phyloP scores from a whole-genome alignment of 2,797 vertebrate species.

The Centropyge bicolor region DNA sequence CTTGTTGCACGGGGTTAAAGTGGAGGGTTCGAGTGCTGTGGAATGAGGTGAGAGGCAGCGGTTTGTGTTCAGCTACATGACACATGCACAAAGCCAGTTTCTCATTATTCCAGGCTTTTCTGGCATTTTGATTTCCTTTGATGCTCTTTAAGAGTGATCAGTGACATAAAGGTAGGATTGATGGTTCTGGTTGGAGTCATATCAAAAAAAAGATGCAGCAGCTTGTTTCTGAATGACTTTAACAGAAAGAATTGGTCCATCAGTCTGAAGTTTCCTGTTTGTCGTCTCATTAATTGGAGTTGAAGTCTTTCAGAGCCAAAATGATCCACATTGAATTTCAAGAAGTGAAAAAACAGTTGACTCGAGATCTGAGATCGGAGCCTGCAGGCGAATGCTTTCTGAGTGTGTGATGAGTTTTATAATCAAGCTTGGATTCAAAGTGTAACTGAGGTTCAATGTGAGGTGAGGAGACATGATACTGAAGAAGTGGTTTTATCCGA shows the following conservation, averaged over 20 bases:
- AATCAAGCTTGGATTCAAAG: not conserved
- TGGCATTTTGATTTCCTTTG: not conserved
- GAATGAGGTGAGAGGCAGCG: constrained; percentile 17
- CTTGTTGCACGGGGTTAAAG: constrained; percentile 35
- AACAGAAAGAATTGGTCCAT: not conserved
- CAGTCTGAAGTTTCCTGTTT: constrained; percentile 8
- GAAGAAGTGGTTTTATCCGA: constrained; percentile 7
- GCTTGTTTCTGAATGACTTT: accelerated
- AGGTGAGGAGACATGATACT: constrained; percentile 2
- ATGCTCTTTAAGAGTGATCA: too few relatives aligned
- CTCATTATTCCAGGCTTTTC: not conserved
- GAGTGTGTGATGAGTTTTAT: not conserved
- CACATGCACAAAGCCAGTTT: constrained; percentile 17
- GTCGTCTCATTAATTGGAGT: constrained; percentile 35
- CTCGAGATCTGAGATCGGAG: not conserved
- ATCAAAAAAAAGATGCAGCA: not conserved
- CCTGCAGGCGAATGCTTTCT: not conserved
- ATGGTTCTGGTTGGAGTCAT: accelerated
- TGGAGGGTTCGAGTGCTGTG: constrained; percentile 1
- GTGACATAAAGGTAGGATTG: not conserved
- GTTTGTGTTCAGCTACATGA: constrained; percentile 3
- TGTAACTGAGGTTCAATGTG: not conserved
- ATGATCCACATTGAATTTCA: not conserved
- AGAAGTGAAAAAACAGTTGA: not conserved
- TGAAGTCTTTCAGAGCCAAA: constrained; percentile 24